Evolutionary conservation across 2,888 invertebrate genomes (phyloP), one percentile per base, ranked within the genome.

Genomic region (Anagyrus pseudococci): DNA sequence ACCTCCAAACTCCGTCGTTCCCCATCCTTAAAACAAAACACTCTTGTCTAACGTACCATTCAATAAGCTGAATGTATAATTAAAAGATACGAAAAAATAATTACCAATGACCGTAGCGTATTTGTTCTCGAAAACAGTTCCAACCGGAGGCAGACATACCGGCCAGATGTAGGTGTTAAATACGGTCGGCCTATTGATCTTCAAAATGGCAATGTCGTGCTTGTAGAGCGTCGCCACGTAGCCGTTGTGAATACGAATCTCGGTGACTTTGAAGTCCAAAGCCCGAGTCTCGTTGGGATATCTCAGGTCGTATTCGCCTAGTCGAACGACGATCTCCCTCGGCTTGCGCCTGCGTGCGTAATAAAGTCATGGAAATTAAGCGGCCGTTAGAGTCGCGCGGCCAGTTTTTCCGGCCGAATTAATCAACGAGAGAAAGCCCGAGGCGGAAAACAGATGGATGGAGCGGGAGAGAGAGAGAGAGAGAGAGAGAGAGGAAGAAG

Each of bases 161-260:
- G 93, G 93, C 90, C 92, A 92, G 55, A 94, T 89, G 73, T 92
- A 92, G 0, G 88, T 86, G 72, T 90, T 90, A 77, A 92, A 93
- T 4, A 86, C 80, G 0, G 89, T 88, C 0, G 89, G 84, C 8
- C 86, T 81, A 66, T 88, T 84, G 54, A 93, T 81, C 71, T 86
- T 88, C 46, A 94, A 70, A 40, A 94, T 84, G 0, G 92, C 90
- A 54, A 94, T 90, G 73, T 94, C 94, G 74, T 94, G 86, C 67
- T 87, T 87, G 75, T 90, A 92, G 0, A 87, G 89, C 0, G 84
- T 76, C 1, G 84, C 75, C 71, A 91, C 86, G 75, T 88, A 94
- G 50, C 87, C 85, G 43, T 85, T 83, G 77, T 94, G 93, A 46
- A 85, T 83, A 0, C 86, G 85, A 67, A 90, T 87, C 70, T 87